These are phyloP conservation scores for Oligia latruncula DNA, from an alignment of 2,888 invertebrate genomes.

Conservation along the genomic window DNA sequence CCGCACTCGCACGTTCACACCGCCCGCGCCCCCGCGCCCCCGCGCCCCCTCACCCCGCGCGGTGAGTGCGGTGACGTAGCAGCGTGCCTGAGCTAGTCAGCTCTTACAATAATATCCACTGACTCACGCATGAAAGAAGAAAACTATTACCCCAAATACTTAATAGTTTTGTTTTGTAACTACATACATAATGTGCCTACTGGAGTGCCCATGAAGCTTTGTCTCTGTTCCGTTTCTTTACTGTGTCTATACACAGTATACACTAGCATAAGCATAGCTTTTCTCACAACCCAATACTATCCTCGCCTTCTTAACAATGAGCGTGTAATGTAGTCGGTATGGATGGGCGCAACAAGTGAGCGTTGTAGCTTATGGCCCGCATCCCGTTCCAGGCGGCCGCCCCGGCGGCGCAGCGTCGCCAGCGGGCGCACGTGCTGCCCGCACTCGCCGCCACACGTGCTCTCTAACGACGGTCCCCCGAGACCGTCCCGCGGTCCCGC, in stretches of 20 bases:
- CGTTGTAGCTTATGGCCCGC: slow-evolving; percentile 34
- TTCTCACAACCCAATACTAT: background rate
- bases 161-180: background rate
- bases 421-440: slow-evolving; percentile 29
- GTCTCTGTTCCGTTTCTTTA: background rate
- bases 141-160: background rate
- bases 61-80: slow-evolving; percentile 1
- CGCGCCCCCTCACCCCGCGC: too few species aligned
- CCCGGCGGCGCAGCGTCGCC: slow-evolving; percentile 16
- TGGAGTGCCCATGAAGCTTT: background rate
- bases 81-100: background rate
- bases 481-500: background rate
- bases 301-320: background rate
- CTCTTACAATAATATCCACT: background rate
- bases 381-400: slow-evolving; percentile 32
- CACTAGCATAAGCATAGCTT: background rate
- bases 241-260: background rate
- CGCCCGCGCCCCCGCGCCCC: too few species aligned
- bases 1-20: slow-evolving; percentile 32
- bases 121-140: slow-evolving; percentile 15
- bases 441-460: slow-evolving; percentile 20
- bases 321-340: background rate
- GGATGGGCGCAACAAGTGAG: background rate
- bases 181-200: background rate
- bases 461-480: background rate